Conservation (phyloP, 1,140 invertebrate genomes). For the Andrena cerasifolii region DNA sequence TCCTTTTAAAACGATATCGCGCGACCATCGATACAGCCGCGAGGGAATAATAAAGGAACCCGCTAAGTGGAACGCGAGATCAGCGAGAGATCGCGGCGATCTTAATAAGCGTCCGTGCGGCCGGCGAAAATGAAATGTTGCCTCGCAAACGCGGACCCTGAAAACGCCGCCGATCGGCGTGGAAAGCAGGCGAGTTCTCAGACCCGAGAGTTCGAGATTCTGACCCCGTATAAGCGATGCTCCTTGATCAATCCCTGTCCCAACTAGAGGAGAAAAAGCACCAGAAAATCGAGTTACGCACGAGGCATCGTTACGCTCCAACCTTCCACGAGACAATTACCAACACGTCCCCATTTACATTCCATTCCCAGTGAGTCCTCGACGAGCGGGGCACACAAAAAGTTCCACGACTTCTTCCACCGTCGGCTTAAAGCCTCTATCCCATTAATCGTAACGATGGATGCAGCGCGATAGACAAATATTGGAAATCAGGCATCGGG, state of each 20-base stretch:
- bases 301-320: too few relatives aligned
- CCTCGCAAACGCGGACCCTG: neutral
- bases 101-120: neutral
- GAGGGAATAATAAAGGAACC: neutral
- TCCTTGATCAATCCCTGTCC: neutral
- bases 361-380: constrained; percentile 2
- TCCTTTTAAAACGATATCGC: constrained; percentile 33
- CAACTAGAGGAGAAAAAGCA: neutral
- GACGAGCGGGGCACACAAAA: neutral
- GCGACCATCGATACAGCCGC: neutral
- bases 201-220: too few relatives aligned
- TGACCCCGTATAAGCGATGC: too few relatives aligned
- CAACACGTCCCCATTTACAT: constrained; percentile 5
- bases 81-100: constrained; percentile 10
- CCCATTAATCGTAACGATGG: constrained; percentile 4
- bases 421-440: neutral
- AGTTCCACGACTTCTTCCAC: neutral
- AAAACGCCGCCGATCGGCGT: too few relatives aligned
- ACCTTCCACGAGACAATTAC: constrained; percentile 8
- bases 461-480: too few relatives aligned
- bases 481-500: neutral
- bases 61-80: constrained; percentile 36
- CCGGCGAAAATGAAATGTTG: neutral
- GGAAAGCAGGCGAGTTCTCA: too few relatives aligned
- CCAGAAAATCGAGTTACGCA: neutral